phyloP scores from a whole-genome alignment of 2,113 vertebrate species.

The Cyanoliseus patagonus region DNA sequence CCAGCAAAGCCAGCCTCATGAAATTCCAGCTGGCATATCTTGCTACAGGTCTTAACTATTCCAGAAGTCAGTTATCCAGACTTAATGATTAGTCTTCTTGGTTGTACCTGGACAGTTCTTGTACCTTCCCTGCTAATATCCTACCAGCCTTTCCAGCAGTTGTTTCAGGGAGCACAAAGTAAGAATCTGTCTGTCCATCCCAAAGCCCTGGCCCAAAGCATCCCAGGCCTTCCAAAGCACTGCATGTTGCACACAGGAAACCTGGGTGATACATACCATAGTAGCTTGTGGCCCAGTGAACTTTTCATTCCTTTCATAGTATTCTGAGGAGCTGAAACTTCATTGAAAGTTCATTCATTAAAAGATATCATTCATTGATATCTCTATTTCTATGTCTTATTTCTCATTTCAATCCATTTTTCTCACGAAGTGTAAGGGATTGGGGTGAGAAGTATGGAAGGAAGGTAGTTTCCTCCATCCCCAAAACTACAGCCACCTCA shows the following conservation, averaged over 20 bases:
- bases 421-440: neutral
- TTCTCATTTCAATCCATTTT: neutral
- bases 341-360: neutral
- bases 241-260: neutral
- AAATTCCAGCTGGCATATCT: neutral
- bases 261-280: neutral
- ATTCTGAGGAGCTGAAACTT: neutral
- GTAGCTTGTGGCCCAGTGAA: neutral
- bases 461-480: neutral
- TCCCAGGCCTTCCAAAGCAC: neutral
- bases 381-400: neutral
- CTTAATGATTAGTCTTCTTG: neutral
- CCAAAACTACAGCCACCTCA: neutral
- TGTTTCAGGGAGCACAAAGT: neutral
- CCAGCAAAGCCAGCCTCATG: neutral
- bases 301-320: neutral
- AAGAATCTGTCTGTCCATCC: neutral
- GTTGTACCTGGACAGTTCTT: neutral
- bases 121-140: neutral
- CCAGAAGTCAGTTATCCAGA: neutral
- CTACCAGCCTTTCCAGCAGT: neutral
- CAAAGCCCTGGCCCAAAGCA: neutral
- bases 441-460: neutral
- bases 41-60: neutral
- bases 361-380: neutral